Evolutionary conservation across 2,113 vertebrate species (phyloP), one percentile per base, ranked within the genome.

Genomic region (Tricholaema leucomelas): DNA sequence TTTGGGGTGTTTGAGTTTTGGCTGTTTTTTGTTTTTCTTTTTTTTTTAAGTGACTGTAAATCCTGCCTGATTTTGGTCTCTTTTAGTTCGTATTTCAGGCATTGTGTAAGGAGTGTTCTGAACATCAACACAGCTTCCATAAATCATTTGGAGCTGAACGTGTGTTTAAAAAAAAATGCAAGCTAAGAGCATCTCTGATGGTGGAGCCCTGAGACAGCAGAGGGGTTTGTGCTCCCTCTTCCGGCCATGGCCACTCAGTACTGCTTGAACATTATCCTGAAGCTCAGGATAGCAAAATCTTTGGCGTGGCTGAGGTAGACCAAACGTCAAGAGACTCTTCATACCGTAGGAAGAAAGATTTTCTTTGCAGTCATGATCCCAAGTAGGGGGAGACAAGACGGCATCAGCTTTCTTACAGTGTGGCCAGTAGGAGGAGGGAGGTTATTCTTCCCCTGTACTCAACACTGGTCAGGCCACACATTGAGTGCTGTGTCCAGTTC

Each of bases 171-270:
- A 87, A 91, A 94, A 30, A 36, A 79, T 81, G 64, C 54, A 64
- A 92, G 61, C 6, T 10, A 6, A 33, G 25, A 69, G 12, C 52
- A 33, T 38, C 42, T 85, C 15, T 71, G 18, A 67, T 67, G 75
- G 48, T 52, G 23, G 36, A 79, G 31, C 25, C 20, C 27, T 19
- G 31, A 73, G 31, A 46, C 66, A 88, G 10, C 33, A 82, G 59
- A 93, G 60, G 44, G 46, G 6, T n/a, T 92, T 73, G 86, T 91
- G 71, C 93, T 95, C 93, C 94, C 93, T 93, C 93, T 94, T 70
- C 91, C 0, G 84, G 67, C 56, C 84, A 10, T 23, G 27, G 2
- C 40, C 6, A 0, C 10, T 16, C 28, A 59, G 8, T 40, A 36
- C 35, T 1, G 2, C 7, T 73, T 55, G 42, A 63, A 31, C 28